phyloP scores from a whole-genome alignment of 2,888 invertebrate genomes.

The Thymelicus sylvestris region DNA sequence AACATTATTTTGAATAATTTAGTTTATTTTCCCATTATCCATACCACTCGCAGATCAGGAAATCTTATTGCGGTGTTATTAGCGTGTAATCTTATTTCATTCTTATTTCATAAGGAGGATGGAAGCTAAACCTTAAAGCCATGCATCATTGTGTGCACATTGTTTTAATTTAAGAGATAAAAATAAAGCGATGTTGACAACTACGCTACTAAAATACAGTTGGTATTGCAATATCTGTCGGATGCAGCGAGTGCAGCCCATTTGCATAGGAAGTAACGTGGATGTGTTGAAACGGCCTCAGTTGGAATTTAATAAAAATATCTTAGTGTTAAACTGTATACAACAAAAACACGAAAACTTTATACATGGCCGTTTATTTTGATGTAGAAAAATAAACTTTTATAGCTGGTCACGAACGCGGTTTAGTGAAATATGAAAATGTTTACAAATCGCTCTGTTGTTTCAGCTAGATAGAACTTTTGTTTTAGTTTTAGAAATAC shows the following conservation, averaged over 20 bases:
- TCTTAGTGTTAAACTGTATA: conserved; percentile 54
- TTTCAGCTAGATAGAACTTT: conserved; percentile 11
- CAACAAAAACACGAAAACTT: not conserved
- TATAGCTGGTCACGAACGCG: conserved; percentile 1
- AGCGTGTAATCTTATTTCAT: too few relatives aligned
- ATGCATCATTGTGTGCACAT: not conserved
- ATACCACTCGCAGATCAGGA: too few relatives aligned
- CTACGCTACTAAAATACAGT: conserved; percentile 65
- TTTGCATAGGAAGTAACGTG: conserved; percentile 71
- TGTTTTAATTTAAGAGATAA: conserved; percentile 34
- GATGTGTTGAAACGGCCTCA: conserved; percentile 74
- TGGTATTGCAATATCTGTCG: conserved; percentile 75
- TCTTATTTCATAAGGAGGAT: too few relatives aligned
- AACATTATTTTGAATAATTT: too few relatives aligned
- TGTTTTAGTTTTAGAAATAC: conserved; percentile 4
- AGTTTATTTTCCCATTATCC: too few relatives aligned
- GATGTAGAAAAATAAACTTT: conserved; percentile 1
- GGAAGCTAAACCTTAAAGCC: not conserved
- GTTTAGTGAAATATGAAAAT: conserved; percentile 17
- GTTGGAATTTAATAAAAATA: conserved; percentile 82
- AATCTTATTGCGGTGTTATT: too few relatives aligned
- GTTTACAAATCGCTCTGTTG: conserved; percentile 16
- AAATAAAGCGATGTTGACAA: conserved; percentile 58
- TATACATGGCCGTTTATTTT: not conserved
- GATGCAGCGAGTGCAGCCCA: conserved; percentile 55